Percentiles rank a stretch among this genome's conserved stretches.
Conservation (phyloP, 2,888 invertebrate genomes). For the Drosophila conformis region DNA sequence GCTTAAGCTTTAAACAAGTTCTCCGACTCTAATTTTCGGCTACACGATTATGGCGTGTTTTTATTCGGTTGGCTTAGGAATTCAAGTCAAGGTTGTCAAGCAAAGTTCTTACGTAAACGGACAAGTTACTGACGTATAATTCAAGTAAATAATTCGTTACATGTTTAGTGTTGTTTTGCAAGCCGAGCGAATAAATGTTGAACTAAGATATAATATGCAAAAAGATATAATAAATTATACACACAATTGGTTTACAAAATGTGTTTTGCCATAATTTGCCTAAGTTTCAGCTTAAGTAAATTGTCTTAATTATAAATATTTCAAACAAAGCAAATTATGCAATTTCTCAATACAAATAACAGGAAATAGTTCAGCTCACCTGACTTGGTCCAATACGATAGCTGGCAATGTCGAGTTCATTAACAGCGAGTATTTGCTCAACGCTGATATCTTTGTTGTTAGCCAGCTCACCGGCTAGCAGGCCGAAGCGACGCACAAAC, state of each 20-base stretch:
- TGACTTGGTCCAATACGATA: conserved; percentile 97
- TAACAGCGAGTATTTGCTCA: conserved; percentile 92
- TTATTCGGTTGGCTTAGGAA: background rate
- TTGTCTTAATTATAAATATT: background rate
- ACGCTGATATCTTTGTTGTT: conserved; percentile 86
- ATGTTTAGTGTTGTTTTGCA: background rate
- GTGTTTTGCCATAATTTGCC: too few relatives aligned
- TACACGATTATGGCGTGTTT: background rate
- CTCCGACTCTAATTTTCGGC: background rate
- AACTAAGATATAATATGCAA: too few relatives aligned
- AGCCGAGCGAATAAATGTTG: too few relatives aligned
- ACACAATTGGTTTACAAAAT: too few relatives aligned
- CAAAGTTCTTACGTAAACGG: background rate
- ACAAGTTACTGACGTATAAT: background rate
- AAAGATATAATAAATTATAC: too few relatives aligned
- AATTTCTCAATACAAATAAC: background rate
- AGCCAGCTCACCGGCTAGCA: conserved; percentile 85
- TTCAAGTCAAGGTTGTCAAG: background rate
- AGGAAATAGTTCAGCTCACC: conserved; percentile 87
- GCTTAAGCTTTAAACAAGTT: background rate
- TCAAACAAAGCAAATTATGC: background rate
- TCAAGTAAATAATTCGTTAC: background rate
- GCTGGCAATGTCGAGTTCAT: conserved; percentile 93
- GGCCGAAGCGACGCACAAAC: conserved; percentile 93
- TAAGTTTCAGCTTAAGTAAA: background rate